Conservation (phyloP, 1,140 invertebrate species). For the Papilio dardanus region DNA sequence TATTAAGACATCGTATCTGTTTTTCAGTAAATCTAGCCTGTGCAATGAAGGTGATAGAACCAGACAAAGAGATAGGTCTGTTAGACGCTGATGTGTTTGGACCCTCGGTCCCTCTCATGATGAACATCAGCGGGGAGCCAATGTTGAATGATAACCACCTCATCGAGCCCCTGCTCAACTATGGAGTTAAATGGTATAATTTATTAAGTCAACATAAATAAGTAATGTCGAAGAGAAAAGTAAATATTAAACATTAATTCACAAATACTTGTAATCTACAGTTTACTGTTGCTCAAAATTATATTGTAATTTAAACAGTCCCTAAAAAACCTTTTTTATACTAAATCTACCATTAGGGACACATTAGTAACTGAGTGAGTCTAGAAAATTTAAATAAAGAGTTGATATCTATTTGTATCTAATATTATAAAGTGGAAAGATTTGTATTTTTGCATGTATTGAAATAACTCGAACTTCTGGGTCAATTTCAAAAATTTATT, state of each 20-base stretch:
- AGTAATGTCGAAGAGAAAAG: neutral
- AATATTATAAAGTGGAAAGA: no score
- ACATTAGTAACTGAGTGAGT: no score
- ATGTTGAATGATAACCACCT: slow-evolving; percentile 88
- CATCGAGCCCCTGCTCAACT: slow-evolving; percentile 94
- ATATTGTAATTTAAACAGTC: no score
- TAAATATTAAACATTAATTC: neutral
- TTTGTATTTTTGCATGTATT: no score
- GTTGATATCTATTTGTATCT: no score
- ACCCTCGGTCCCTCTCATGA: slow-evolving; percentile 95
- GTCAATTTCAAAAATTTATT: no score
- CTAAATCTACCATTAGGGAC: no score
- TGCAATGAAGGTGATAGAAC: slow-evolving; percentile 86
- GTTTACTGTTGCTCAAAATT: no score
- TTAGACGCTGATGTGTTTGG: slow-evolving; percentile 96
- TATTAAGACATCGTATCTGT: no score
- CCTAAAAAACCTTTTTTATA: no score
- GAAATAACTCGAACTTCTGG: no score
- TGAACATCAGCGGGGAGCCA: slow-evolving; percentile 91
- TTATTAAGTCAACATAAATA: neutral
- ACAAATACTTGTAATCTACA: neutral
- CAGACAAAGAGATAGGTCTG: slow-evolving; percentile 88
- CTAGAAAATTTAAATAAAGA: no score
- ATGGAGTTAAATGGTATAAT: slow-evolving; percentile 94
- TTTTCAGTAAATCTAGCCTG: slow-evolving; percentile 91